Conservation (phyloP, 2,888 invertebrate genomes). For the Lottia gigantea region DNA sequence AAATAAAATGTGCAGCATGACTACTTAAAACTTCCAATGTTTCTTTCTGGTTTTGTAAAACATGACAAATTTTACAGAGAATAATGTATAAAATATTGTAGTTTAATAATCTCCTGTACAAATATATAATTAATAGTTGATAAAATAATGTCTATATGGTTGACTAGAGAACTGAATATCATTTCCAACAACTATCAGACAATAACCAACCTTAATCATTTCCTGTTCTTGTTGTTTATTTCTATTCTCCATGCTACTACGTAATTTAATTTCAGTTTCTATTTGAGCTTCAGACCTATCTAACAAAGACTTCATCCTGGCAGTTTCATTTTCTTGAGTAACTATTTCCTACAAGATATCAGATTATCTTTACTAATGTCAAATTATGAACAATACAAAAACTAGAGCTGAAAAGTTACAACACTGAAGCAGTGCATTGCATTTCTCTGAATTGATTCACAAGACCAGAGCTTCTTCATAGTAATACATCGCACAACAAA, state of each 20-base stretch:
- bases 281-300: slow-evolving; percentile 52
- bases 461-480: no score
- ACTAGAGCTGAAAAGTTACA: no score
- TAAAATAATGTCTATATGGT: background rate
- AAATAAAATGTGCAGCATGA: no score
- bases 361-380: no score
- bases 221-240: slow-evolving; percentile 54
- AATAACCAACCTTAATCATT: slow-evolving; percentile 48
- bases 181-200: background rate
- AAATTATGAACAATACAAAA: no score
- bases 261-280: slow-evolving; percentile 51
- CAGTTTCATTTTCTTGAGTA: slow-evolving; percentile 42
- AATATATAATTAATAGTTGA: background rate
- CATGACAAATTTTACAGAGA: background rate
- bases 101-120: background rate
- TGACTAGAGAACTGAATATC: background rate
- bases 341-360: slow-evolving; percentile 39
- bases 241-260: slow-evolving; percentile 50
- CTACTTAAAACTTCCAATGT: no score
- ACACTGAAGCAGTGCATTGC: no score
- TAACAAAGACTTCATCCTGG: slow-evolving; percentile 39
- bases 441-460: no score
- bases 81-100: background rate
- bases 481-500: no score
- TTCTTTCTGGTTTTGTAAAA: no score